A percentile compares a stretch with the other conserved stretches of the same genome.
Conservation (phyloP, 1,140 invertebrate species). For the Branchinecta lynchi region DNA sequence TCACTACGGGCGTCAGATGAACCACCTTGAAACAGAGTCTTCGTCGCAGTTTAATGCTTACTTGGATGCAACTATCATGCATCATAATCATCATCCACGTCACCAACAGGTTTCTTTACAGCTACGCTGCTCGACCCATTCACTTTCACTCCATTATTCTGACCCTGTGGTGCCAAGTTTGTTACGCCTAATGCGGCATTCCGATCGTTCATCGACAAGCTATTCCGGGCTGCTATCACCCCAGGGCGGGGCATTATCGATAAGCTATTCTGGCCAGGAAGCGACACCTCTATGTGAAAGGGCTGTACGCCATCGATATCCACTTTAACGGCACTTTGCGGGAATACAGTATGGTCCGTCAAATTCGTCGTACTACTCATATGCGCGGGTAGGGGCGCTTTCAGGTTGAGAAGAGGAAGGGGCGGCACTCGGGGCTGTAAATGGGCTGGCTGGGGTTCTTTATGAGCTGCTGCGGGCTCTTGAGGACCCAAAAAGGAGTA, state of each 20-base stretch:
- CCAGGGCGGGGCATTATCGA: too few species aligned
- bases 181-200: too few species aligned
- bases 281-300: neutral
- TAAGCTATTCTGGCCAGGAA: neutral
- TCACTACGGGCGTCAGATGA: too few species aligned
- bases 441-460: neutral
- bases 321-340: neutral
- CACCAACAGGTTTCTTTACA: neutral
- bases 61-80: neutral
- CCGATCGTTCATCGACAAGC: too few species aligned
- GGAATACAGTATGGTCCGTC: neutral
- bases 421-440: neutral
- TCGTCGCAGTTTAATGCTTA: too few species aligned
- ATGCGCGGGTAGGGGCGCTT: neutral
- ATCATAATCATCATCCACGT: neutral
- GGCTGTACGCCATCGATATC: neutral
- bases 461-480: neutral
- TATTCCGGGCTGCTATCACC: too few species aligned
- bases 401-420: neutral
- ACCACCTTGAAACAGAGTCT: too few species aligned
- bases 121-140: neutral
- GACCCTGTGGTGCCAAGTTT: too few species aligned
- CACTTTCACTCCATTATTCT: neutral
- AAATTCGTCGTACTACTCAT: neutral
- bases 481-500: neutral